These are phyloP conservation scores for Drosophila paranaensis DNA, from an alignment of 2,888 invertebrate species.

Conservation along the genomic window DNA sequence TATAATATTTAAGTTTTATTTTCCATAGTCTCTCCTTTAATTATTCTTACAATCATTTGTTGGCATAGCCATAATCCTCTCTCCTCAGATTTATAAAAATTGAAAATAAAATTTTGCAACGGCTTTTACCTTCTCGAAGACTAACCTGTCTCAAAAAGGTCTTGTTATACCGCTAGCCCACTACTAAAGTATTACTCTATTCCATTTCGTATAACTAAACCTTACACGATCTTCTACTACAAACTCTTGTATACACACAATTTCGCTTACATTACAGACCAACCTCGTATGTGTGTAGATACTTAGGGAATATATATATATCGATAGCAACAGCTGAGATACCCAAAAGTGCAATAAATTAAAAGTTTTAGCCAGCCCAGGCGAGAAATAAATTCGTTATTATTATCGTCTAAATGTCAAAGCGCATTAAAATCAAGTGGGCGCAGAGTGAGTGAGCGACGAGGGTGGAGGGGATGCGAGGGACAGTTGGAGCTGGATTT, in stretches of 20 bases:
- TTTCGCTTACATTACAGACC: neutral
- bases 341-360: slow-evolving; percentile 66
- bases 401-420: slow-evolving; percentile 78
- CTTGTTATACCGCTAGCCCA: too few species aligned
- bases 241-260: neutral
- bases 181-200: too few species aligned
- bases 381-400: slow-evolving; percentile 71
- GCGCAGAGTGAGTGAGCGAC: slow-evolving; percentile 6
- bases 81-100: too few species aligned
- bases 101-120: too few species aligned
- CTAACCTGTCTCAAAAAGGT: too few species aligned
- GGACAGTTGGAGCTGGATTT: slow-evolving; percentile 15
- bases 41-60: too few species aligned
- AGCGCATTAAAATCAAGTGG: slow-evolving; percentile 68
- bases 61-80: too few species aligned
- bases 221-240: neutral
- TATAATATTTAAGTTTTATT: too few species aligned
- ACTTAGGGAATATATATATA: slow-evolving; percentile 45
- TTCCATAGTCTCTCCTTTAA: too few species aligned
- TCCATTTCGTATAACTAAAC: too few species aligned
- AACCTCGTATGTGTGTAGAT: slow-evolving; percentile 38
- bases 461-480: neutral
- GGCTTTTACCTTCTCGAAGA: too few species aligned
- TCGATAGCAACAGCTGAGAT: slow-evolving; percentile 63
- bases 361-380: slow-evolving; percentile 56